Conservation (phyloP, 2,888 invertebrate genomes). For the Acanthoscelides obtectus region DNA sequence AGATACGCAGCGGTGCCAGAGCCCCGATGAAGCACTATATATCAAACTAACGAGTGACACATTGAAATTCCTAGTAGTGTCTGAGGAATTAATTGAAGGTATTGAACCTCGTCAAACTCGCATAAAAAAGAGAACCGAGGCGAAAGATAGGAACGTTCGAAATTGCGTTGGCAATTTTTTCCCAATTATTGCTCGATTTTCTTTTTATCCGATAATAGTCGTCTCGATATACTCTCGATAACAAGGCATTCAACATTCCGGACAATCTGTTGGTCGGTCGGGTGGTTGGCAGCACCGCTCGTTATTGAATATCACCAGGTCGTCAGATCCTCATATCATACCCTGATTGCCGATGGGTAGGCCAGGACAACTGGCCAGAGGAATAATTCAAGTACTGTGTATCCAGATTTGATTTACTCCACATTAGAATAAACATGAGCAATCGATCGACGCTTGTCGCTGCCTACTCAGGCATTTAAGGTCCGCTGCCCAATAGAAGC, state of each 20-base stretch:
- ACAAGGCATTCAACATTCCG: slow-evolving; percentile 15
- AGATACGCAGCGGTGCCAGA: too few species aligned
- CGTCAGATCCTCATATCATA: neutral
- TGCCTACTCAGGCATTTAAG: too few species aligned
- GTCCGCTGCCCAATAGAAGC: too few species aligned
- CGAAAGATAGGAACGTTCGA: neutral
- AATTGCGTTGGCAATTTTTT: neutral
- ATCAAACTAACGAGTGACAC: too few species aligned
- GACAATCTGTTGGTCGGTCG: slow-evolving; percentile 13
- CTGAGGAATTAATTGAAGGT: neutral
- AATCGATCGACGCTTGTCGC: too few species aligned
- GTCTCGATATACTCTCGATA: neutral
- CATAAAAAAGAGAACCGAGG: neutral
- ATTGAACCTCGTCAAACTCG: neutral
- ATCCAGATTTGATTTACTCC: too few species aligned
- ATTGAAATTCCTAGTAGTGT: neutral
- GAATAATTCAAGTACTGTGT: too few species aligned
- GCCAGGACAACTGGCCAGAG: neutral
- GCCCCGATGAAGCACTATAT: too few species aligned
- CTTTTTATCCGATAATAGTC: neutral
- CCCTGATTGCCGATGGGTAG: neutral
- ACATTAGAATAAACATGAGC: too few species aligned
- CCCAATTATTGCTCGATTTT: neutral
- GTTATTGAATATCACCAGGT: slow-evolving; percentile 18
- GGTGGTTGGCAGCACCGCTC: slow-evolving; percentile 11